Evolutionary conservation across 2,888 invertebrate genomes (phyloP).

Genomic region (Drosophila vallismaia): DNA sequence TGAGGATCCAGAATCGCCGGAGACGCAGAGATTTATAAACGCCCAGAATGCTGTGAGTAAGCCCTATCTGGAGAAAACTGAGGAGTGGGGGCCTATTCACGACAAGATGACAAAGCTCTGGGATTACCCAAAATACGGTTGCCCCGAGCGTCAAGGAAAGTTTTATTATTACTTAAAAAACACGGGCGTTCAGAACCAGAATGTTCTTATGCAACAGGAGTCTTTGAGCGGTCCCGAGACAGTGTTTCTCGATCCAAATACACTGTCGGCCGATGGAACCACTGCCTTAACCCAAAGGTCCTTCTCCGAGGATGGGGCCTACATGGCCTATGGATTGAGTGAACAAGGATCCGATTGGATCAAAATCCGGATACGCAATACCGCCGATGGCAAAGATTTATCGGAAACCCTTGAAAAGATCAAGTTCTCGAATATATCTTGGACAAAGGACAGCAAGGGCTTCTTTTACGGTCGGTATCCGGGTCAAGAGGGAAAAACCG

Average conservation of each 20-base stretch:
- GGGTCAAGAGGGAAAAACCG: slow-evolving; percentile 91
- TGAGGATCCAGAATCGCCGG: slow-evolving; percentile 96
- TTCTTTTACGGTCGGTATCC: slow-evolving; percentile 97
- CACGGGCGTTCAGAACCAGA: slow-evolving; percentile 97
- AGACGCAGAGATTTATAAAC: slow-evolving; percentile 95
- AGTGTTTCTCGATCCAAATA: slow-evolving; percentile 97
- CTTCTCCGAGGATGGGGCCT: slow-evolving; percentile 95
- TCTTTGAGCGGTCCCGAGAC: slow-evolving; percentile 89
- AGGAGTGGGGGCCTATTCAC: slow-evolving; percentile 89
- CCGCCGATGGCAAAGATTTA: slow-evolving; percentile 90
- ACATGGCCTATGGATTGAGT: slow-evolving; percentile 95
- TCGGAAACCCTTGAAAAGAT: slow-evolving; percentile 94
- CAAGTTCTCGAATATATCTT: slow-evolving; percentile 95
- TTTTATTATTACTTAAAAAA: slow-evolving; percentile 96
- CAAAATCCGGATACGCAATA: slow-evolving; percentile 92
- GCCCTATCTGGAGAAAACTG: slow-evolving; percentile 92
- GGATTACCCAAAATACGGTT: slow-evolving; percentile 97
- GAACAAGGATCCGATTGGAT: slow-evolving; percentile 98
- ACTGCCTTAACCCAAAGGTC: slow-evolving; percentile 89
- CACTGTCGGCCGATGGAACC: slow-evolving; percentile 95
- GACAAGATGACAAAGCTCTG: slow-evolving; percentile 93
- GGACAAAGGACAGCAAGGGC: slow-evolving; percentile 97
- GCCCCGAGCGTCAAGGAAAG: slow-evolving; percentile 91
- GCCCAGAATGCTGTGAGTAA: slow-evolving; percentile 94
- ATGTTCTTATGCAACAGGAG: slow-evolving; percentile 95